Conservation (phyloP, 30 jellyfish, hydroid and myxozoan species). For the Aurelia sp. region DNA sequence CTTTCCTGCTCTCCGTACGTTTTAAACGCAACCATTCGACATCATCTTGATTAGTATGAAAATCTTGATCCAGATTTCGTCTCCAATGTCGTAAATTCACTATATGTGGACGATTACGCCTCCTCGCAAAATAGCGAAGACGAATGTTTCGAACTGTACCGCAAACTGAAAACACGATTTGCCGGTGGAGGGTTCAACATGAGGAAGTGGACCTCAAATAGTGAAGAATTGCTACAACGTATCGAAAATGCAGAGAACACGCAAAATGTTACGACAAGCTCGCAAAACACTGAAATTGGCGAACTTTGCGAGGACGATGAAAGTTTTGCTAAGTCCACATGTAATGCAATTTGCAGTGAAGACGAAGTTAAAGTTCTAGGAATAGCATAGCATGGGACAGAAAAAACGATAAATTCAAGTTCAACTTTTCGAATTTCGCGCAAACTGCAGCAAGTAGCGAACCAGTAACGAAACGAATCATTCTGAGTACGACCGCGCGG, state of each 20-base stretch:
- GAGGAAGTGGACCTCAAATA: constrained; percentile 20
- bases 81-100: not conserved
- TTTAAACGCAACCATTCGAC: too few species aligned
- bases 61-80: not conserved
- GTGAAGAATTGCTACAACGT: not conserved
- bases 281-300: too few species aligned
- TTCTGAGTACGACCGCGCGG: not conserved
- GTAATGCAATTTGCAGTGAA: not conserved
- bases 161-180: not conserved
- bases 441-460: not conserved
- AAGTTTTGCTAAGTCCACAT: too few species aligned
- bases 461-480: not conserved
- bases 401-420: not conserved
- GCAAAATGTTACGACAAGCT: not conserved
- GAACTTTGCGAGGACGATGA: too few species aligned
- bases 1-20: not conserved
- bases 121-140: not conserved
- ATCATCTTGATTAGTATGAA: not conserved
- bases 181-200: constrained; percentile 4
- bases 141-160: not conserved
- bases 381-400: not conserved
- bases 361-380: not conserved
- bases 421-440: not conserved
- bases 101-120: not conserved
- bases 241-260: not conserved